These are phyloP conservation scores for Eudasyphora cyanicolor DNA, from an alignment of 2,888 invertebrate species.

Conservation along the genomic window DNA sequence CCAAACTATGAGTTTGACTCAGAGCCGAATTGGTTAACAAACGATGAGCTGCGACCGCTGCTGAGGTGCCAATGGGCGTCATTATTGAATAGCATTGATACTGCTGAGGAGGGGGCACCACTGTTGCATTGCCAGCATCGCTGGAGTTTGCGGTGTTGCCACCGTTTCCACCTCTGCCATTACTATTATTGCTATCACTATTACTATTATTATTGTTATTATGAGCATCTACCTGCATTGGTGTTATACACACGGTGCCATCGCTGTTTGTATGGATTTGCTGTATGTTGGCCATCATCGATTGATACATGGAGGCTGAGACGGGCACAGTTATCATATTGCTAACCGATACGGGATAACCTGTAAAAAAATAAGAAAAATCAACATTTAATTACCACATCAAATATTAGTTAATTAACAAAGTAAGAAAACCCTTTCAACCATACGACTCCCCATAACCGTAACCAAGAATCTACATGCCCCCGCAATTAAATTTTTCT, in stretches of 20 bases:
- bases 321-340: conserved; percentile 98
- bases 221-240: conserved; percentile 87
- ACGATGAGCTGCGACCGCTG: conserved; percentile 60
- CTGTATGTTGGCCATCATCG: conserved; percentile 95
- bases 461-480: too few species aligned
- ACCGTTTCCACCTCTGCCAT: neutral
- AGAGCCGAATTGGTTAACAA: conserved; percentile 61
- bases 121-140: conserved; percentile 3
- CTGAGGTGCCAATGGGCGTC: conserved; percentile 58
- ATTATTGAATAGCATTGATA: conserved; percentile 70
- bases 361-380: conserved; percentile 68
- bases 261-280: conserved; percentile 87
- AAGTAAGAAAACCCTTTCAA: too few species aligned
- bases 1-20: conserved; percentile 61
- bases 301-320: conserved; percentile 97
- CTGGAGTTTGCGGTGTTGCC: neutral
- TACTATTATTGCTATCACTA: conserved; percentile 46
- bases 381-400: too few species aligned
- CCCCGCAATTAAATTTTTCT: too few species aligned
- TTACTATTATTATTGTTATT: conserved; percentile 69
- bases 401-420: too few species aligned
- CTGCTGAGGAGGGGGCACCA: conserved; percentile 50
- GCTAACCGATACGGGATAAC: conserved; percentile 89
- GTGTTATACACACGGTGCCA: conserved; percentile 91
- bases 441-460: too few species aligned